A percentile compares a stretch with the other conserved stretches of the same genome.
Evolutionary conservation across 2,797 vertebrate genomes (phyloP).

Genomic region (Melopsittacus undulatus): DNA sequence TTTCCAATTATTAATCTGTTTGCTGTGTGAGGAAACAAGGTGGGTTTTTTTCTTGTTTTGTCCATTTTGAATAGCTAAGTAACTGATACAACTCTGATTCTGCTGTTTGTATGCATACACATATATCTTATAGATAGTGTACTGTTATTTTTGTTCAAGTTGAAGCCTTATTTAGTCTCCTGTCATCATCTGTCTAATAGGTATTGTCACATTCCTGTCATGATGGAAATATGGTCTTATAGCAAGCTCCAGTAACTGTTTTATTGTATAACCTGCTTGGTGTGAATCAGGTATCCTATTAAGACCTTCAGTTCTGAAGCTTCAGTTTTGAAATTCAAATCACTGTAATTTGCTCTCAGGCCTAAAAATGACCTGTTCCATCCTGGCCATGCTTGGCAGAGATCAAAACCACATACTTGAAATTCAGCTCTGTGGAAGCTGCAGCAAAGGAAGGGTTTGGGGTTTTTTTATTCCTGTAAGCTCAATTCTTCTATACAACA

Average conservation of each 20-base stretch:
- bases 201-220: background rate
- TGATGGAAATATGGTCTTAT: background rate
- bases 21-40: background rate
- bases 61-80: background rate
- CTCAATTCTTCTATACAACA: background rate
- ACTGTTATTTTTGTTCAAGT: background rate
- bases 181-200: background rate
- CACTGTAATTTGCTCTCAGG: background rate
- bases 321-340: background rate
- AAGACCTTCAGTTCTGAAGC: background rate
- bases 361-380: background rate
- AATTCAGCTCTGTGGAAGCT: background rate
- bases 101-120: background rate
- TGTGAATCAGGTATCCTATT: background rate
- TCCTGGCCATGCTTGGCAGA: background rate
- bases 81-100: background rate
- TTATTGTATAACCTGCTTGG: background rate
- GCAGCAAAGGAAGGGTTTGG: background rate
- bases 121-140: background rate
- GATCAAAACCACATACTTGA: background rate
- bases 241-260: background rate
- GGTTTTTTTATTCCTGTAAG: background rate
- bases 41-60: background rate
- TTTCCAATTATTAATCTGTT: background rate
- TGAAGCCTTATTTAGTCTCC: background rate